Percentiles rank a stretch among this genome's conserved stretches.
phyloP scores from a whole-genome alignment of 1,140 invertebrate genomes.

The Pseudomyrmex cubaensis region DNA sequence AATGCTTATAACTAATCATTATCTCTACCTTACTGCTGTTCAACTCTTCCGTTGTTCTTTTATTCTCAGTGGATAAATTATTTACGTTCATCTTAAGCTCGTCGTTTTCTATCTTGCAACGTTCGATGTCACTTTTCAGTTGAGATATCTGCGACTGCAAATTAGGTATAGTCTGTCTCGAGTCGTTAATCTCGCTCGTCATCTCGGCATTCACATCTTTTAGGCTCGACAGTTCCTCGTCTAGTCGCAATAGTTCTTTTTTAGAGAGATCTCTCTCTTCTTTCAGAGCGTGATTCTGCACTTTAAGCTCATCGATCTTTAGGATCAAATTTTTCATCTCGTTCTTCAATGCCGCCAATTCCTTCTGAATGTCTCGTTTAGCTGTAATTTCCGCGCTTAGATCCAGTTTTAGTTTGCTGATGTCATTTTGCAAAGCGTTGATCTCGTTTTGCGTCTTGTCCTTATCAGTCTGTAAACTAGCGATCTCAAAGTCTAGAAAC shows the following conservation, averaged over 20 bases:
- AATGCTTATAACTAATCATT: slow-evolving; percentile 2
- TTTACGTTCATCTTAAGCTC: slow-evolving; percentile 62
- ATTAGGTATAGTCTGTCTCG: slow-evolving; percentile 47
- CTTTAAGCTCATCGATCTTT: slow-evolving; percentile 57
- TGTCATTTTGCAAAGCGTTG: slow-evolving; percentile 44
- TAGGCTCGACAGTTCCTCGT: slow-evolving; percentile 32
- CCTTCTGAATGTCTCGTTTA: slow-evolving; percentile 49
- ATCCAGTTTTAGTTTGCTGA: slow-evolving; percentile 18
- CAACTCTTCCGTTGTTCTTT: slow-evolving; percentile 62
- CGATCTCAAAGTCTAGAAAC: slow-evolving; percentile 54
- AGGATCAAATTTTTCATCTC: slow-evolving; percentile 68
- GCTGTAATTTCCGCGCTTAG: slow-evolving; percentile 37
- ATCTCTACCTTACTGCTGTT: slow-evolving; percentile 54
- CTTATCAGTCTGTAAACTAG: slow-evolving; percentile 53
- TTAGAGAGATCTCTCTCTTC: slow-evolving; percentile 55
- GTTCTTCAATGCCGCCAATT: slow-evolving; percentile 69
- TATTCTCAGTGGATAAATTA: slow-evolving; percentile 60
- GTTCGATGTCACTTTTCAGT: slow-evolving; percentile 63
- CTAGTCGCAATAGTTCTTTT: slow-evolving; percentile 22
- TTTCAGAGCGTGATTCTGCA: slow-evolving; percentile 48
- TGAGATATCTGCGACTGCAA: slow-evolving; percentile 59
- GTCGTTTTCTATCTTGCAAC: slow-evolving; percentile 67
- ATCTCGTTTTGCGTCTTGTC: slow-evolving; percentile 44
- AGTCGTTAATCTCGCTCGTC: slow-evolving; percentile 45
- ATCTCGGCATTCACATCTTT: slow-evolving; percentile 48